A percentile compares a stretch with the other conserved stretches of the same genome.
phyloP scores from a whole-genome alignment of 2,113 vertebrate species.

The Hippoglossus stenolepis region DNA sequence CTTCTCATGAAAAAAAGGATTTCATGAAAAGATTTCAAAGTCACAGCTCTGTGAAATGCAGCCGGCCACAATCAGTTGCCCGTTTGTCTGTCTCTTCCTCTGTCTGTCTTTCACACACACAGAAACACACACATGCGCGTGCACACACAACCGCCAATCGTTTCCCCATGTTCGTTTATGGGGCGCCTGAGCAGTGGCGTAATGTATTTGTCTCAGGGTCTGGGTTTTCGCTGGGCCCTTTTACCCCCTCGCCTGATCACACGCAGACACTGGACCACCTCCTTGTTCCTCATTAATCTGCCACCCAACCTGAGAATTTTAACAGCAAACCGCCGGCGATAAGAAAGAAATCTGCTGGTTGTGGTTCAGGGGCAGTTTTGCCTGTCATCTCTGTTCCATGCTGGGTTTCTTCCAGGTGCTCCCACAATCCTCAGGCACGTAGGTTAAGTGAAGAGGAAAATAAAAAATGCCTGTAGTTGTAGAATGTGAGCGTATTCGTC shows the following conservation, averaged over 20 bases:
- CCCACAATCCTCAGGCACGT: neutral
- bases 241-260: conserved; percentile 1
- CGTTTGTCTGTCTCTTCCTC: conserved; percentile 48
- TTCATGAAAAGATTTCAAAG: conserved; percentile 66
- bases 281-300: conserved; percentile 19
- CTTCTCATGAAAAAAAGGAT: conserved; percentile 49
- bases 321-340: conserved; percentile 15
- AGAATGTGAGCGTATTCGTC: neutral
- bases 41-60: conserved; percentile 60
- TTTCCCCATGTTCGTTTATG: conserved; percentile 54
- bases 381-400: neutral
- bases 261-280: conserved; percentile 28
- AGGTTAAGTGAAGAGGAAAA: conserved; percentile 1
- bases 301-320: conserved; percentile 33
- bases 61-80: conserved; percentile 45
- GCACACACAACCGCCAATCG: conserved; percentile 25
- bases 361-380: conserved; percentile 20
- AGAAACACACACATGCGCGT: neutral
- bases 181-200: conserved; percentile 49
- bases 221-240: conserved; percentile 14
- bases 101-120: conserved; percentile 23
- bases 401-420: no score
- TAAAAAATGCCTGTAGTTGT: neutral
- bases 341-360: neutral
- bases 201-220: conserved; percentile 41